Conservation (phyloP, 2,113 vertebrate species). For the Phocoena phocoena region DNA sequence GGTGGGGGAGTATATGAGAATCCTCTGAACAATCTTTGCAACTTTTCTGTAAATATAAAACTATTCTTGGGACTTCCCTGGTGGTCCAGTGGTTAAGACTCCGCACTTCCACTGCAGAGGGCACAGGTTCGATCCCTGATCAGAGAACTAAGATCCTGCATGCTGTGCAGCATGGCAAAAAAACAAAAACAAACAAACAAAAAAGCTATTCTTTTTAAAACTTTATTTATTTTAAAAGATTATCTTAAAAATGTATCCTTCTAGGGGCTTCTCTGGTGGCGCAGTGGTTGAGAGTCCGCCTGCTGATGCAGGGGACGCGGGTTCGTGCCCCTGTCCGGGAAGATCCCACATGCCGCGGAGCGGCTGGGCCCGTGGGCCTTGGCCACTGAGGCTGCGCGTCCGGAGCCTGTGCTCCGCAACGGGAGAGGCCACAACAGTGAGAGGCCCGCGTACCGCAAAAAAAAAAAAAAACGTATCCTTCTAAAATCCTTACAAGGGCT, state of each 20-base stretch:
- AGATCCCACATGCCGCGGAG: no score
- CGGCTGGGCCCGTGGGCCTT: no score
- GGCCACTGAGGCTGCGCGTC: no score
- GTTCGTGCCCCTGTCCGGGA: no score
- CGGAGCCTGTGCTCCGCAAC: no score
- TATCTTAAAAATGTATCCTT: background rate
- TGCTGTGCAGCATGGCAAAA: fast-evolving
- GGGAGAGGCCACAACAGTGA: no score
- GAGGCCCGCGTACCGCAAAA: no score
- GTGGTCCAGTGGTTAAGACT: background rate
- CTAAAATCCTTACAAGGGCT: background rate
- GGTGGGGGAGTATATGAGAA: background rate
- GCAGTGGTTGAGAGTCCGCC: no score
- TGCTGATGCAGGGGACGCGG: no score
- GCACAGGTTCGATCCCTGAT: background rate
- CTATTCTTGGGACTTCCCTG: background rate
- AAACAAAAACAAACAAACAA: background rate
- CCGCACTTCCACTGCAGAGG: background rate
- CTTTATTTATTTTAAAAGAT: background rate
- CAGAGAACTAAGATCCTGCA: background rate
- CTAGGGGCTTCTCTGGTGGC: background rate
- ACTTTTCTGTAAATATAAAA: background rate
- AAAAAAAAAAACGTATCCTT: background rate
- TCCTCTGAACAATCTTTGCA: background rate
- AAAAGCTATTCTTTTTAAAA: background rate